Evolutionary conservation across 2,888 invertebrate genomes (phyloP).

Genomic region (Noctua janthe): DNA sequence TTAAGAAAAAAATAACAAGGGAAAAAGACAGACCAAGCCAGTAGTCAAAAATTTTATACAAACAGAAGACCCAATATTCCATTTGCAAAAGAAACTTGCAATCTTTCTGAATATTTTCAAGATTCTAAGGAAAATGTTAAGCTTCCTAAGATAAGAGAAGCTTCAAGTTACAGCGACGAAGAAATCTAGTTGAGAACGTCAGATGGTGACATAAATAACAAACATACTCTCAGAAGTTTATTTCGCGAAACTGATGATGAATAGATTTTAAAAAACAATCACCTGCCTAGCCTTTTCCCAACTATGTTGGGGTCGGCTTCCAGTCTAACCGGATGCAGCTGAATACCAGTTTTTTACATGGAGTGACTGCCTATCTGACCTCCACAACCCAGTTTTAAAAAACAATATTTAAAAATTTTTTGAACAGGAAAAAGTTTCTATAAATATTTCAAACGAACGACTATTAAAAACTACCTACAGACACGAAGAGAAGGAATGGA

Average conservation of each 20-base stretch:
- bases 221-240: neutral
- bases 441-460: neutral
- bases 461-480: neutral
- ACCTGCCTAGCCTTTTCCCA: too few species aligned
- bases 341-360: too few species aligned
- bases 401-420: too few species aligned
- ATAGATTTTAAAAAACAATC: too few species aligned
- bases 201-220: neutral
- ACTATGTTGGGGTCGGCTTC: too few species aligned
- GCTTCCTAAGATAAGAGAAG: constrained; percentile 36
- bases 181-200: constrained; percentile 29
- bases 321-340: too few species aligned
- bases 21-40: neutral
- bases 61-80: constrained; percentile 22
- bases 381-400: too few species aligned
- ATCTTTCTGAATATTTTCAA: neutral
- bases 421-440: neutral
- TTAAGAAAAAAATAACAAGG: constrained; percentile 22
- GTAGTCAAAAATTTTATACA: constrained; percentile 1
- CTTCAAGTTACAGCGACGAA: constrained; percentile 55
- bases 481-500: neutral
- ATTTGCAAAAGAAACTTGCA: constrained; percentile 10
- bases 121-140: constrained; percentile 13
- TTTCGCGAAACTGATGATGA: too few species aligned
- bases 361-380: too few species aligned